These are phyloP conservation scores for Leontocebus nigricollis DNA, from an alignment of 2,797 vertebrate species.

Conservation along the genomic window DNA sequence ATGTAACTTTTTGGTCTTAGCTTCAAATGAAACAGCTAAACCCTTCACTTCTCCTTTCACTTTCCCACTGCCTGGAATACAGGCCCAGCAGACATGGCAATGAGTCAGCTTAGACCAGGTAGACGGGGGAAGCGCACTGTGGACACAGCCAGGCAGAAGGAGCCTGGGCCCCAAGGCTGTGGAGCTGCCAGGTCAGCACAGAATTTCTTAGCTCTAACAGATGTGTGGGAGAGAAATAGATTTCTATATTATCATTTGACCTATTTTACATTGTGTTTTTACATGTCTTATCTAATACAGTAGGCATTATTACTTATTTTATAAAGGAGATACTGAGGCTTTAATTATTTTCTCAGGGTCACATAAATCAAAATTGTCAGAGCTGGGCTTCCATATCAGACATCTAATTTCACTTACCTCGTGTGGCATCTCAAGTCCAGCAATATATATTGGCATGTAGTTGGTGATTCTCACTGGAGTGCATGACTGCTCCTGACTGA, in stretches of 20 bases:
- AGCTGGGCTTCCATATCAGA: background rate
- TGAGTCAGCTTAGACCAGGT: too few species aligned
- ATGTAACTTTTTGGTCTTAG: background rate
- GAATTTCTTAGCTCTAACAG: background rate
- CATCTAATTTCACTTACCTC: background rate
- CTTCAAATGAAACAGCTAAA: background rate
- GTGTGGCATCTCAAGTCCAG: background rate
- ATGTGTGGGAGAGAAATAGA: background rate
- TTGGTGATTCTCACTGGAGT: background rate
- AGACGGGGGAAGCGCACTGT: background rate
- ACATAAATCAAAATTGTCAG: background rate
- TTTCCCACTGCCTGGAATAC: background rate
- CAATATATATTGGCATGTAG: background rate
- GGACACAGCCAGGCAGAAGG: too few species aligned
- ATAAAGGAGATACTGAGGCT: background rate
- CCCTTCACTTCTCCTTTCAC: background rate
- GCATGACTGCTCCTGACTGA: background rate
- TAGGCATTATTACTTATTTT: background rate
- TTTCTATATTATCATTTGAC: background rate
- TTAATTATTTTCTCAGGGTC: background rate
- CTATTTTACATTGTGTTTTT: background rate
- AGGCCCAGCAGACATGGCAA: background rate
- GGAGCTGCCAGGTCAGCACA: too few species aligned
- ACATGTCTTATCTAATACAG: background rate
- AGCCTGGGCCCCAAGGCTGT: background rate